Conservation (phyloP, 2,797 vertebrate species). For the Allenopithecus nigroviridis region DNA sequence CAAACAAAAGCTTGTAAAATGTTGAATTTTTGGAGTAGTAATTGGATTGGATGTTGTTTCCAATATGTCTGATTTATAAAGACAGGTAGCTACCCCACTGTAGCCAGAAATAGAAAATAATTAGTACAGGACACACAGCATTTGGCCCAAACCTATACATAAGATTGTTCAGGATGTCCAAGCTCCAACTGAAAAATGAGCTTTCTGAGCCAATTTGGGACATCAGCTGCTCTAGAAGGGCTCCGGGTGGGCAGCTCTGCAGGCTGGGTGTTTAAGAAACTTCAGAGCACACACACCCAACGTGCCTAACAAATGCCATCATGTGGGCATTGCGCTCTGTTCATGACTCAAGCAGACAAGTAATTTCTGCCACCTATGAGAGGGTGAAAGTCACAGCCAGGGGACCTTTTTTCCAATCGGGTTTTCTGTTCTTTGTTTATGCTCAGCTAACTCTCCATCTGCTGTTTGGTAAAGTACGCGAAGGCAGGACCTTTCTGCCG, state of each 20-base stretch:
- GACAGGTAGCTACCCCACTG: not conserved
- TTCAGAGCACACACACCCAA: accelerated
- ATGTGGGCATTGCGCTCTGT: accelerated
- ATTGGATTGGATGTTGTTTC: not conserved
- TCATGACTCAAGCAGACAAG: not conserved
- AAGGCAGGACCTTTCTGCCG: not conserved
- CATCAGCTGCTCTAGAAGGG: not conserved
- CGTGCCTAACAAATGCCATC: too few relatives aligned
- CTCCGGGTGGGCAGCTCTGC: too few relatives aligned
- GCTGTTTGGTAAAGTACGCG: not conserved
- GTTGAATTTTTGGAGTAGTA: not conserved
- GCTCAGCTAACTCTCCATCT: not conserved
- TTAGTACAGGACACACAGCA: not conserved
- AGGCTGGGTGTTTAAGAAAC: accelerated
- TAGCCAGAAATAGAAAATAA: conserved; percentile 14
- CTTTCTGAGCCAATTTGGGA: not conserved
- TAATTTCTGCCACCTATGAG: not conserved
- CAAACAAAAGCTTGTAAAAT: not conserved
- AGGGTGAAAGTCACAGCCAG: not conserved
- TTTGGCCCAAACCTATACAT: not conserved
- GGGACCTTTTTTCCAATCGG: not conserved
- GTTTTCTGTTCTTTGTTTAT: not conserved
- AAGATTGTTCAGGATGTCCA: not conserved
- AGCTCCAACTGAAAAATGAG: not conserved
- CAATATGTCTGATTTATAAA: conserved; percentile 13